Evolutionary conservation across 2,888 invertebrate species (phyloP), one percentile per base, ranked within the genome.

Genomic region (Chymomyza procnemis): DNA sequence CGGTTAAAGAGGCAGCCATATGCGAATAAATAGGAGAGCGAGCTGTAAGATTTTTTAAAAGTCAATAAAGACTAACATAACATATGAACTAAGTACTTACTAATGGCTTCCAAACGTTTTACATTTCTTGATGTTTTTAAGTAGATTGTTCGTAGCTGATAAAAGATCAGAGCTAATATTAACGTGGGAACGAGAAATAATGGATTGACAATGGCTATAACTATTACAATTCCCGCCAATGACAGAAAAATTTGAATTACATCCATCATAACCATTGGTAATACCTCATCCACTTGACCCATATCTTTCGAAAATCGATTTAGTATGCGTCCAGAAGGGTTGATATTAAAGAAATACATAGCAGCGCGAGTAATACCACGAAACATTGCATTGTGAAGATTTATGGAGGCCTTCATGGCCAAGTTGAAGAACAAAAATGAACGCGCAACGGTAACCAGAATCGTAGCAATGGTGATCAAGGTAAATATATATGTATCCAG

Each of bases 11-110:
- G 14, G 97, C 96, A 87, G 95, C 96, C 85, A 99, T 92, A 88
- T 99, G 98, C 1, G 96, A 96, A 92, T 97, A 99, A 8, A 99
- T 96, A 0, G 99, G 99, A 84, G 97, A 97, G 71, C 97, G 95
- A 75, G 97, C 95, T n/a, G 93, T 30, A 59, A 71, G 47, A n/a
- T n/a, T 30, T 5, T 30, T 57, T 22, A 34, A 65, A 48, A 26
- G 2, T 48, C 48, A 22, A 54, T 9, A 64, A 67, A 66, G 64
- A 4, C 57, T 6, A 26, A 26, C 6, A 6, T 6, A 26, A 26
- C 4, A n/a, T 34, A 22, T 52, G n/a, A n/a, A 12, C 9, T 46
- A 50, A 21, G 54, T 14, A 94, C 95, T 94, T 92, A 95, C 95
- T 95, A 89, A 95, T 93, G 90, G 95, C 95, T 92, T 96, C 95